Percentiles rank a stretch among this genome's conserved stretches.
phyloP scores from a whole-genome alignment of 2,888 invertebrate species.

The Papilio protenor region DNA sequence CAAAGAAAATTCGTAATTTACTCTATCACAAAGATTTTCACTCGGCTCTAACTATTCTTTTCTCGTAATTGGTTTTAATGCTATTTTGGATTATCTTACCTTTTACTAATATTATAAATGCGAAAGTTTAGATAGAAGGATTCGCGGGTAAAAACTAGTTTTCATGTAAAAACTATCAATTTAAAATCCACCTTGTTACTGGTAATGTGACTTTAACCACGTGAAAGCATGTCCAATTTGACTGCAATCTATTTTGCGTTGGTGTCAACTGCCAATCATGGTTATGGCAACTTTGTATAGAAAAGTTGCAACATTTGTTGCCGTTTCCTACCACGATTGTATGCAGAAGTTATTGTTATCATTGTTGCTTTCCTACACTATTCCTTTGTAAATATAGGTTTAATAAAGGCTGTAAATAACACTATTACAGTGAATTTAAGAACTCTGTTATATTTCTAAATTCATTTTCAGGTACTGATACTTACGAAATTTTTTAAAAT shows the following conservation, averaged over 20 bases:
- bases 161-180: background rate
- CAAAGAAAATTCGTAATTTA: no score
- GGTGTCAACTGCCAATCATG: conserved; percentile 7
- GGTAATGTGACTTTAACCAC: conserved; percentile 2
- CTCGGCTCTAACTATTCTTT: no score
- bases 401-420: no score
- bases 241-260: conserved; percentile 9
- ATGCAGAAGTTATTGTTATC: background rate
- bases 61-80: background rate
- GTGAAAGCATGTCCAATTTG: conserved; percentile 20
- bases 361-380: background rate
- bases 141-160: background rate
- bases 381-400: no score
- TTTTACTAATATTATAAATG: no score
- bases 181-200: background rate
- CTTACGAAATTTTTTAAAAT: no score
- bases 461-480: no score
- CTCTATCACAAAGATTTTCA: no score
- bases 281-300: background rate
- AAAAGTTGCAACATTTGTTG: background rate
- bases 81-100: background rate
- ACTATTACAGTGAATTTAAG: no score
- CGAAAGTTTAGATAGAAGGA: no score
- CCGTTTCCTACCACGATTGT: background rate
- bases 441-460: no score